phyloP scores from a whole-genome alignment of 2,888 invertebrate species.

The Melanostoma scalare region DNA sequence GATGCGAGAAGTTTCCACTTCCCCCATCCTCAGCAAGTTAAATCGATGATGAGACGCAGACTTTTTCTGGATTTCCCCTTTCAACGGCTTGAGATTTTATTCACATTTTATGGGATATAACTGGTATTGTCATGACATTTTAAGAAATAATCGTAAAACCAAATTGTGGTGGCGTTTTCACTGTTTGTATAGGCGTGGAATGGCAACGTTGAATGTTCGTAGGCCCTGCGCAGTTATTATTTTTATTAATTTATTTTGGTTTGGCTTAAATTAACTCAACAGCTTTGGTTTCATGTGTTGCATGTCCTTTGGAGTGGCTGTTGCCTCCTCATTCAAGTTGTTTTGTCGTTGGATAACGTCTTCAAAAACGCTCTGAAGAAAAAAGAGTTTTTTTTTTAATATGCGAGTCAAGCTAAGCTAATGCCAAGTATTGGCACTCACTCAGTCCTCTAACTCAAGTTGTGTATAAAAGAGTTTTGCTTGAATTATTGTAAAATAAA shows the following conservation, averaged over 20 bases:
- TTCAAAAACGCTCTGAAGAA: too few relatives aligned
- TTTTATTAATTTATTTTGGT: constrained; percentile 7
- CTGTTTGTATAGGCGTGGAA: constrained; percentile 59
- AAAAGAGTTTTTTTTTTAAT: too few relatives aligned
- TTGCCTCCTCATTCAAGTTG: too few relatives aligned
- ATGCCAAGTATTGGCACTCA: too few relatives aligned
- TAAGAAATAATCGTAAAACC: constrained; percentile 70
- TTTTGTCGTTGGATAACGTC: too few relatives aligned
- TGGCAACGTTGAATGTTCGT: background rate
- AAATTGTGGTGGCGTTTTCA: constrained; percentile 60
- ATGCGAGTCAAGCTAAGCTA: too few relatives aligned
- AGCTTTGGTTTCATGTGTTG: constrained; percentile 34
- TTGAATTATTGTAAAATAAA: too few relatives aligned
- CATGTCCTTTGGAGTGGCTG: too few relatives aligned
- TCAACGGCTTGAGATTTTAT: constrained; percentile 59
- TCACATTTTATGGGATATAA: constrained; percentile 67
- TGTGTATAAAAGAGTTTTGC: too few relatives aligned
- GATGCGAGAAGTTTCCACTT: constrained; percentile 55
- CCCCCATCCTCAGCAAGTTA: constrained; percentile 46
- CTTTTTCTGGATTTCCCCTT: constrained; percentile 48
- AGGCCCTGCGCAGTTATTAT: constrained; percentile 23
- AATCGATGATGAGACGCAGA: constrained; percentile 8
- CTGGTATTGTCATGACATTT: constrained; percentile 70
- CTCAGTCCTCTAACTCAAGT: too few relatives aligned
- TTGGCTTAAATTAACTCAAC: background rate